Evolutionary conservation across 2,113 vertebrate genomes (phyloP).

Genomic region (Tympanuchus pallidicinctus): DNA sequence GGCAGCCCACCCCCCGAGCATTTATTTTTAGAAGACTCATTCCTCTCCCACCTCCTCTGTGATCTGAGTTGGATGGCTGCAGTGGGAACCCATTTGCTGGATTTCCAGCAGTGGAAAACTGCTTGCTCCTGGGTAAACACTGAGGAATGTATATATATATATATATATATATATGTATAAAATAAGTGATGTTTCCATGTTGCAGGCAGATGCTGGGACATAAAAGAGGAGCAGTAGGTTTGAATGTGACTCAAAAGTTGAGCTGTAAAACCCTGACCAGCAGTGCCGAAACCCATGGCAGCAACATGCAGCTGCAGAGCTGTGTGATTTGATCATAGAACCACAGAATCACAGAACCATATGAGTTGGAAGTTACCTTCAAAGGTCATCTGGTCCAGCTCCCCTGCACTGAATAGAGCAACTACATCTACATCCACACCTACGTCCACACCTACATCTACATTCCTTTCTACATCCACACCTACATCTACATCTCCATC

Average conservation of each 20-base stretch:
- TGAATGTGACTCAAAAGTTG: not conserved
- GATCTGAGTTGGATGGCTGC: rapidly evolving
- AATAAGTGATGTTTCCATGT: not conserved
- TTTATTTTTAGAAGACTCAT: constrained; percentile 15
- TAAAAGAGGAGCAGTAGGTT: not conserved
- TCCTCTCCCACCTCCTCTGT: not conserved
- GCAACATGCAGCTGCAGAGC: not conserved
- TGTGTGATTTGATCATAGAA: no score
- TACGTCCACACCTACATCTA: no score
- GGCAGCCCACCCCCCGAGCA: rapidly evolving
- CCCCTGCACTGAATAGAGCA: no score
- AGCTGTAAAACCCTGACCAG: not conserved
- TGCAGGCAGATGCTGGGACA: not conserved
- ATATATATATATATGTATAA: rapidly evolving
- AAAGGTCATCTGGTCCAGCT: no score
- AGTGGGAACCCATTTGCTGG: not conserved
- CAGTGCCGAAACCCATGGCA: not conserved
- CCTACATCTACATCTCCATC: no score
- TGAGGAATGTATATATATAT: not conserved
- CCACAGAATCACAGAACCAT: no score
- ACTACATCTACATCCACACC: no score
- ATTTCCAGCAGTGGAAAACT: constrained; percentile 9
- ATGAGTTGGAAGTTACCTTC: no score
- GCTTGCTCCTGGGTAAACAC: not conserved
- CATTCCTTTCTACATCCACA: no score